Evolutionary conservation across 2,113 vertebrate species (phyloP), one percentile per base, ranked within the genome.

Genomic region (Ciconia maguari): DNA sequence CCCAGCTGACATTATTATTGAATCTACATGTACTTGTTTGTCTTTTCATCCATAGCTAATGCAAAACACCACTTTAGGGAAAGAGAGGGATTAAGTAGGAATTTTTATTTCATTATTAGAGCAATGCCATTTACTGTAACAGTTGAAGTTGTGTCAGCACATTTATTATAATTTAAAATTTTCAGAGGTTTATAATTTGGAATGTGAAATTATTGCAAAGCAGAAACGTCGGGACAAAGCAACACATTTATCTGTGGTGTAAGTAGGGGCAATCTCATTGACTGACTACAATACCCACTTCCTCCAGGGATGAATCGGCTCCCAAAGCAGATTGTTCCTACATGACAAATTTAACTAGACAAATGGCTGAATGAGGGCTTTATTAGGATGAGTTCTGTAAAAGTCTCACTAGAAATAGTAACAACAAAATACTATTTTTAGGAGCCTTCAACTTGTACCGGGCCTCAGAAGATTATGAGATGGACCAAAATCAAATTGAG

Each of bases 1-100:
- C 90, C 96, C 90, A 77, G 95, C 78, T 96, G 94, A 94, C 94
- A 97, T 97, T 97, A 96, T 95, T 97, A 97, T 97, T 97, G 96
- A 97, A 97, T 97, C 96, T 97, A 97, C 97, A 97, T 82, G 90
- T 87, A 96, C 93, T 97, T 97, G 96, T 97, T 98, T 98, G 96
- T 85, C 68, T 98, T 98, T 96, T 96, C 96, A 97, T 97, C 94
- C 95, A 94, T 86, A 87, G 86, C 92, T 97, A 98, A 98, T 98
- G 88, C 91, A 95, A 91, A 97, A 93, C 88, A 97, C 92, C 94
- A 97, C 95, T 97, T 97, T 64, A 97, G 96, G 93, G 93, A 96
- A 96, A 94, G 80, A 69, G 44, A 30, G 85, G 87, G 96, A 97
- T 97, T 96, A 97, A 88, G 89, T 69, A 96, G 84, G 89, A 95